phyloP scores from a whole-genome alignment of 2,797 vertebrate species.

The Lepilemur septentrionalis region DNA sequence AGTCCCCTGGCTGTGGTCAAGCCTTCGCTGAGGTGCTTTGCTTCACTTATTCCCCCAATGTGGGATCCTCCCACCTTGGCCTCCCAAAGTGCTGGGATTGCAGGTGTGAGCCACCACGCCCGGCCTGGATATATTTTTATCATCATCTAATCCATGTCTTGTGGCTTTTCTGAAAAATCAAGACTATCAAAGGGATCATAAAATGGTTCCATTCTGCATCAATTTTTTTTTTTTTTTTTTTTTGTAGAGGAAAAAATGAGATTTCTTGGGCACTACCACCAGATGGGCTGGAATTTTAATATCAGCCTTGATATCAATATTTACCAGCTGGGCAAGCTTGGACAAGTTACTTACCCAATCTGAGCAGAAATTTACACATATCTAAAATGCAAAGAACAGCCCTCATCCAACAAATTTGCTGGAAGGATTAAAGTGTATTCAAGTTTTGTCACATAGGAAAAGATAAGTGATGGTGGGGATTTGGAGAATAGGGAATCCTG shows the following conservation, averaged over 20 bases:
- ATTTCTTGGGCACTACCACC: neutral
- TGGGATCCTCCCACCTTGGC: neutral
- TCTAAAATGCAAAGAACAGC: constrained; percentile 11
- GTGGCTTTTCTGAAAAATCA: constrained; percentile 15
- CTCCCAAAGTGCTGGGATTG: neutral
- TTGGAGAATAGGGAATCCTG: neutral
- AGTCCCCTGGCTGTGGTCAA: neutral
- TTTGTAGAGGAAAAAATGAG: neutral
- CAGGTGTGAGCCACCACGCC: neutral
- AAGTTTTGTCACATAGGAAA: neutral
- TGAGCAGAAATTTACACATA: constrained; percentile 4
- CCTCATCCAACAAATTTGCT: neutral
- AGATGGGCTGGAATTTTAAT: neutral
- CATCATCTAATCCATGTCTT: neutral
- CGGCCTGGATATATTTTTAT: neutral
- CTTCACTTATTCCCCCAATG: neutral
- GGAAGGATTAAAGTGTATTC: neutral
- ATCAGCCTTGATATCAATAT: neutral
- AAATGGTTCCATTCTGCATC: neutral
- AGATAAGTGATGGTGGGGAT: neutral
- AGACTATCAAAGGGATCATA: neutral
- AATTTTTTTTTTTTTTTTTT: neutral
- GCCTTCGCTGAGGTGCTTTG: neutral
- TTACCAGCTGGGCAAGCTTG: neutral
- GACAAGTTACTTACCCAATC: neutral